A percentile compares a stretch with the other conserved stretches of the same genome.
phyloP scores from a whole-genome alignment of 2,797 vertebrate species.

The Lithobates sylvaticus region DNA sequence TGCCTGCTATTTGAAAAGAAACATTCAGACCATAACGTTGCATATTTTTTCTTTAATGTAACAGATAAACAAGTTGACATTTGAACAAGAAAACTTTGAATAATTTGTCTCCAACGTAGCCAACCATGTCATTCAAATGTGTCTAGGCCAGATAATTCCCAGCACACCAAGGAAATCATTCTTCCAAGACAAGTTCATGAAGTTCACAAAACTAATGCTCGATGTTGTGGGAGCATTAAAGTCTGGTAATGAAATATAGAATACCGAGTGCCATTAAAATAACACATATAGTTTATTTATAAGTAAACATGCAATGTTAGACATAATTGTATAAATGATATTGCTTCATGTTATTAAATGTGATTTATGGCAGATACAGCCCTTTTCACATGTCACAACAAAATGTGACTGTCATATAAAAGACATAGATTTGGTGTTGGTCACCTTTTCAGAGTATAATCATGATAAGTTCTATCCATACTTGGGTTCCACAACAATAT shows the following conservation, averaged over 20 bases:
- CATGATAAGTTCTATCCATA: too few species aligned
- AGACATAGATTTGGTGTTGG: too few species aligned
- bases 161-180: conserved; percentile 44
- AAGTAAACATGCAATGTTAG: background rate
- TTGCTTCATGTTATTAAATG: background rate
- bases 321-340: background rate
- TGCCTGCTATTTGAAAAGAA: conserved; percentile 3
- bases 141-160: conserved; percentile 46
- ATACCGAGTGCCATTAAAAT: conserved; percentile 5
- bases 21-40: background rate
- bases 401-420: too few species aligned
- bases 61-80: conserved; percentile 47
- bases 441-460: too few species aligned
- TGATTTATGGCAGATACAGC: background rate
- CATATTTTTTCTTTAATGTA: conserved; percentile 29
- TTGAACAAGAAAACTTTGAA: conserved; percentile 26
- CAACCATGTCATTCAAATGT: conserved; percentile 30
- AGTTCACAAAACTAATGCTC: conserved; percentile 35
- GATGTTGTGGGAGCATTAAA: background rate
- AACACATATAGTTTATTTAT: conserved; percentile 1
- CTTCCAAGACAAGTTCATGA: conserved; percentile 31
- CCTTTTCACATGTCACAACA: too few species aligned
- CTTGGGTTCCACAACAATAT: too few species aligned
- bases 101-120: conserved; percentile 33
- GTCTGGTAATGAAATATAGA: background rate